Evolutionary conservation across 1,140 invertebrate species (phyloP), one percentile per base, ranked within the genome.

Genomic region (Saccostrea glomerata): DNA sequence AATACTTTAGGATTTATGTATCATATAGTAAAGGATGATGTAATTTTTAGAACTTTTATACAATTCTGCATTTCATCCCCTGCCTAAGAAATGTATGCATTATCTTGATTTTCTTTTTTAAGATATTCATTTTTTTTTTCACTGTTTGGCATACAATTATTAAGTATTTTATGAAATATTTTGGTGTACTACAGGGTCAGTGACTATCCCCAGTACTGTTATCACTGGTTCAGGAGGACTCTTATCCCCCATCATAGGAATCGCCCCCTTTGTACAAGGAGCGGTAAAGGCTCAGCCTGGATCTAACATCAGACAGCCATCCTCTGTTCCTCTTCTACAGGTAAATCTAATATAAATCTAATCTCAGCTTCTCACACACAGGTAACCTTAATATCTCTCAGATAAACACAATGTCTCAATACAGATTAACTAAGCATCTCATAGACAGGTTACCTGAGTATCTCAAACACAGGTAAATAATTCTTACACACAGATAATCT

Each of bases 231-330:
- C 86, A 36, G 91, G 91, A 73, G 90, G 91, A n/a, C 90, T 93
- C 90, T 87, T 93, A 77, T 92, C 92, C 12, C 92, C 92, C 13
- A 91, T 93, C n/a, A 89, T 88, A 73, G 89, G 90, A 54, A 86
- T 92, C 15, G 91, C 92, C 23, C 92, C 92, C 82, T 89, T 93
- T 47, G 91, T 93, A 87, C 90, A 90, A 25, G 89, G 90, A 36
- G 86, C 90, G 13, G 66, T 92, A 20, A 93, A 92, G 86, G 47
- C 90, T 40, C 91, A 92, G 88, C 90, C 87, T 77, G 82, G 87
- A 40, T 70, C 89, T 60, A 88, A 85, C n/a, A 90, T 92, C 25
- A 85, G 90, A 25, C 70, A 58, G 13, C 84, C 91, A 7, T 89
- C 90, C 23, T 88, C 90, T 13, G n/a, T 92, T 36, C 92, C 92